Evolutionary conservation across 1,140 invertebrate genomes (phyloP).

Genomic region (Sycobia sp.): DNA sequence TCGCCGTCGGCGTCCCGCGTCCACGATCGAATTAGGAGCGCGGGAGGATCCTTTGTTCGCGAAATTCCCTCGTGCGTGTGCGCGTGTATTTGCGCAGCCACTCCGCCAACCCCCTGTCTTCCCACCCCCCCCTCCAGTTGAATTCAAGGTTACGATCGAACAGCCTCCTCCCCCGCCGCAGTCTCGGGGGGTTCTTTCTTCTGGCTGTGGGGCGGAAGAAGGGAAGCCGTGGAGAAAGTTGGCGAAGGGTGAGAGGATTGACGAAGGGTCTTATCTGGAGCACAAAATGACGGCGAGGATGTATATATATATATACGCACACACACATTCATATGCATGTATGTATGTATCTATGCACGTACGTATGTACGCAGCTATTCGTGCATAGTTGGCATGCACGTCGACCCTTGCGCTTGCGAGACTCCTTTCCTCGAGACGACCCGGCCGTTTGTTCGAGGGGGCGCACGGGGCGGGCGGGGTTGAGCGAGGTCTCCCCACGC

Average conservation of each 20-base stretch:
- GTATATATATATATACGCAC: constrained; percentile 26
- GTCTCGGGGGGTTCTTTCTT: constrained; percentile 31
- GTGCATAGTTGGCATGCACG: too few species aligned
- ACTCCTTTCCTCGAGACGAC: too few species aligned
- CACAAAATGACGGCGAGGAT: constrained; percentile 1
- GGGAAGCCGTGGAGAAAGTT: too few species aligned
- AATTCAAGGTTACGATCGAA: constrained; percentile 27
- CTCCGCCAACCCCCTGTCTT: constrained; percentile 25
- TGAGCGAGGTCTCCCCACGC: too few species aligned
- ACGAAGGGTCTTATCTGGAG: constrained; percentile 35
- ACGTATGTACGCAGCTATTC: too few species aligned
- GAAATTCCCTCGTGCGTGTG: constrained; percentile 24
- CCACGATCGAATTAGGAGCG: constrained; percentile 54
- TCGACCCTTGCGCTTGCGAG: too few species aligned
- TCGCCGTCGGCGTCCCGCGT: constrained; percentile 35
- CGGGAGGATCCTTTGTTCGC: constrained; percentile 52
- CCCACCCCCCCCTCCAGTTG: too few species aligned
- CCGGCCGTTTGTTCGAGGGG: too few species aligned
- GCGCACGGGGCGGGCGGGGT: too few species aligned
- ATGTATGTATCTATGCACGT: too few species aligned
- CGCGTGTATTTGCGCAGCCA: constrained; percentile 22
- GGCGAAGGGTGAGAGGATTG: too few species aligned
- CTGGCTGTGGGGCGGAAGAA: constrained; percentile 46
- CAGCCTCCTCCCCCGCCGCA: not conserved
- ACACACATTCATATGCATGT: too few species aligned